phyloP scores from a whole-genome alignment of 2,113 vertebrate genomes.

The Oplegnathus fasciatus region DNA sequence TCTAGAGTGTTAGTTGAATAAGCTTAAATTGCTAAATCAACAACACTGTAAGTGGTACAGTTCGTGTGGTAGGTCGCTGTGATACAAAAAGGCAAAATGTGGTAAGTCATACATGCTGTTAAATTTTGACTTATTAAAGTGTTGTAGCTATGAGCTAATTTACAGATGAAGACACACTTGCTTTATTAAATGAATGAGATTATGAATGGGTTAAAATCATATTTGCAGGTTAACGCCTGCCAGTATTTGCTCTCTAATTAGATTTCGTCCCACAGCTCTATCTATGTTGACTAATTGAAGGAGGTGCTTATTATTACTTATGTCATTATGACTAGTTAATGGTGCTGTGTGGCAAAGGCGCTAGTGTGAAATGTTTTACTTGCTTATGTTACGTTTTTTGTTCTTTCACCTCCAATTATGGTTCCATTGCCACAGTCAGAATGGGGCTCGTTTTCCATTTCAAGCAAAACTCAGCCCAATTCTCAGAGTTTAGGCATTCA shows the following conservation, averaged over 20 bases:
- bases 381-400: neutral
- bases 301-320: neutral
- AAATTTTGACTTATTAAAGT: neutral
- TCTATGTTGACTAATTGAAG: neutral
- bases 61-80: neutral
- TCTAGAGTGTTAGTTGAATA: slow-evolving; percentile 3
- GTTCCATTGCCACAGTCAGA: neutral
- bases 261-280: slow-evolving; percentile 10
- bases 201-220: slow-evolving; percentile 1
- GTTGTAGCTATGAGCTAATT: neutral
- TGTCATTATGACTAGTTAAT: neutral
- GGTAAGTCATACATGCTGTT: neutral
- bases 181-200: neutral
- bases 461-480: neutral
- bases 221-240: slow-evolving; percentile 2
- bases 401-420: neutral
- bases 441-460: neutral
- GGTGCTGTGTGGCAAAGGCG: neutral
- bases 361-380: neutral
- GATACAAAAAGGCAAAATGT: neutral
- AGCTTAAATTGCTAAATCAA: neutral
- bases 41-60: neutral
- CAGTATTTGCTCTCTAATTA: slow-evolving; percentile 19
- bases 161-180: neutral
- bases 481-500: neutral